Percentiles rank a stretch among this genome's conserved stretches.
These are phyloP conservation scores for Meandrina meandrites DNA, from an alignment of 92 coral and sea anemone genomes.

Conservation along the genomic window DNA sequence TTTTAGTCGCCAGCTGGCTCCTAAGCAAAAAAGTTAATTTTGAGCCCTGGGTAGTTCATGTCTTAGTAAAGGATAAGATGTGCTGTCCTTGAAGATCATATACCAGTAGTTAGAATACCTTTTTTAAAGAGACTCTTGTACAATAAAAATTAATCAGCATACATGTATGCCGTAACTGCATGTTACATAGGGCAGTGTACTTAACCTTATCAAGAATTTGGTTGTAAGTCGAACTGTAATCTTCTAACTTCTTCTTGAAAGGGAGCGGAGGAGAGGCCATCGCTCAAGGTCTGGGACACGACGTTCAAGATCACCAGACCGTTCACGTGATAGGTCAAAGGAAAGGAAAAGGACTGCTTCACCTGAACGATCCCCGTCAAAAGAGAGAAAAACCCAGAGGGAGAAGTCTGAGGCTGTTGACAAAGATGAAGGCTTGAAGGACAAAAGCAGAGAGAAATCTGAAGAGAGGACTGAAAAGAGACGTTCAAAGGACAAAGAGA, in stretches of 20 bases:
- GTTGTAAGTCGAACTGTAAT: too few species aligned
- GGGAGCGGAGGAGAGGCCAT: constrained; percentile 68
- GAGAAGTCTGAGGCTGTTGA: constrained; percentile 40
- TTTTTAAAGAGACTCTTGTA: too few species aligned
- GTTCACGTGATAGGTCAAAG: constrained; percentile 63
- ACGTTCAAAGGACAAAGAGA: constrained; percentile 45
- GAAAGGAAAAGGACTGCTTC: constrained; percentile 63
- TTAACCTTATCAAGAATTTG: too few species aligned
- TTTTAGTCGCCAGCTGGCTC: too few species aligned
- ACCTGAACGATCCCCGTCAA: constrained; percentile 63
- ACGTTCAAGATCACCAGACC: constrained; percentile 38
- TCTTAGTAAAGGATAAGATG: too few species aligned
- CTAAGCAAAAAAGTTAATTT: too few species aligned
- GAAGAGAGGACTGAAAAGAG: constrained; percentile 44
- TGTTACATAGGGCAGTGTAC: too few species aligned
- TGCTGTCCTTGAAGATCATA: too few species aligned
- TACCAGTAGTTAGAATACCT: too few species aligned
- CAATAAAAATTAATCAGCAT: too few species aligned
- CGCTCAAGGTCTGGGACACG: constrained; percentile 73
- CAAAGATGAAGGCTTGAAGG: constrained; percentile 25
- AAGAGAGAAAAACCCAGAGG: constrained; percentile 41
- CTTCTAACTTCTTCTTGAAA: constrained; percentile 6
- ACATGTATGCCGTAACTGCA: too few species aligned
- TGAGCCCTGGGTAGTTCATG: too few species aligned
- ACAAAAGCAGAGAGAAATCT: constrained; percentile 34